These are phyloP conservation scores for Speoplatyrhinus poulsoni DNA, from an alignment of 2,113 vertebrate species.

Conservation along the genomic window DNA sequence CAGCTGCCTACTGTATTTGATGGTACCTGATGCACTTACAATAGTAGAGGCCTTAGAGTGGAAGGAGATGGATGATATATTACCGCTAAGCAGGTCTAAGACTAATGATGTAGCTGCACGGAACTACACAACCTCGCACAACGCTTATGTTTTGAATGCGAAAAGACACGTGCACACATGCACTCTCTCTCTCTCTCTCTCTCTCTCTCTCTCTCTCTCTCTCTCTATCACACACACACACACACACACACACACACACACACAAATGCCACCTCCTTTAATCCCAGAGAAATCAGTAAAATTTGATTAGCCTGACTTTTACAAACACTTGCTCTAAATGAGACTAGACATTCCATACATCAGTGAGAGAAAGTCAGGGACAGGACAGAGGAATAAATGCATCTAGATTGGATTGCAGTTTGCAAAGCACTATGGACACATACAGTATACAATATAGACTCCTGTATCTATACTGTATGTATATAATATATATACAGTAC, in stretches of 20 bases:
- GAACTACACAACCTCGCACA: slow-evolving; percentile 57
- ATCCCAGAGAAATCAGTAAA: slow-evolving; percentile 66
- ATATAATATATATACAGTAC: slow-evolving; percentile 6
- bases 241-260: slow-evolving; percentile 1
- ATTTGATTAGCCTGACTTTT: slow-evolving; percentile 75
- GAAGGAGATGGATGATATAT: slow-evolving; percentile 70
- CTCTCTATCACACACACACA: no score
- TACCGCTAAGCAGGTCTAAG: slow-evolving; percentile 60
- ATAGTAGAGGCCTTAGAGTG: slow-evolving; percentile 54
- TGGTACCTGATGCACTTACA: slow-evolving; percentile 11
- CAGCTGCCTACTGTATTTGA: no score
- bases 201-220: not conserved
- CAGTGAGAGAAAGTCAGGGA: slow-evolving; percentile 40
- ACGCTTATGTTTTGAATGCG: slow-evolving; percentile 44
- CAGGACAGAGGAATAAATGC: slow-evolving; percentile 34
- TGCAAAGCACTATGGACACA: slow-evolving; percentile 37
- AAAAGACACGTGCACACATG: not conserved
- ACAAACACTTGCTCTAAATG: slow-evolving; percentile 69
- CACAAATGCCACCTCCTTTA: slow-evolving; percentile 60
- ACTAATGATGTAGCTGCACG: slow-evolving; percentile 68
- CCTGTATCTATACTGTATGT: slow-evolving; percentile 22
- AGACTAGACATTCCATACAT: slow-evolving; percentile 72
- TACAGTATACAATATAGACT: slow-evolving; percentile 16
- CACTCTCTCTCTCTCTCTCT: not conserved
- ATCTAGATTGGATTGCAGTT: slow-evolving; percentile 28